Evolutionary conservation across 1,140 invertebrate species (phyloP).

Genomic region (Macrotrachela quadricornifera): DNA sequence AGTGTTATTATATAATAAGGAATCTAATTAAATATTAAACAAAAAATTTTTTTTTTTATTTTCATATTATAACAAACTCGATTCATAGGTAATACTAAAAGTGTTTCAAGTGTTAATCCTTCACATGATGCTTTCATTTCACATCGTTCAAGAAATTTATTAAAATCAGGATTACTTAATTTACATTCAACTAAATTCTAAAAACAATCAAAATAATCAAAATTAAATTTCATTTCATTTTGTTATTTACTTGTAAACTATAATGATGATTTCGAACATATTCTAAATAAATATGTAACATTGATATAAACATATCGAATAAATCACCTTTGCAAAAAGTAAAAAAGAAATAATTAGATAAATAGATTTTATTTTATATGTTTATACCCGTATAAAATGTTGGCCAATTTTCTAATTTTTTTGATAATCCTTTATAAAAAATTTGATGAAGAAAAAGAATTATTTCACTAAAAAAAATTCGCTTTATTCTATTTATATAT

Average conservation of each 20-base stretch:
- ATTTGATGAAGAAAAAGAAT: conserved; percentile 81
- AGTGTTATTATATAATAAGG: conserved; percentile 74
- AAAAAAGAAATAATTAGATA: conserved; percentile 13
- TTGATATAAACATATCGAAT: conserved; percentile 75
- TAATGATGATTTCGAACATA: conserved; percentile 81
- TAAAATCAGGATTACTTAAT: conserved; percentile 50
- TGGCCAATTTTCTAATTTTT: conserved; percentile 74
- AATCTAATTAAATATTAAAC: conserved; percentile 37
- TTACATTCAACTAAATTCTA: conserved; percentile 82
- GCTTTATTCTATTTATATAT: not conserved
- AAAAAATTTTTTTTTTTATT: too few relatives aligned
- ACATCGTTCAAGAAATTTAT: conserved; percentile 50
- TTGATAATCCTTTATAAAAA: conserved; percentile 69
- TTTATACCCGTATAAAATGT: conserved; percentile 62
- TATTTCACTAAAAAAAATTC: conserved; percentile 44
- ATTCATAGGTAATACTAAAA: not conserved
- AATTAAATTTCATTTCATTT: too few relatives aligned
- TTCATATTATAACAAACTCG: too few relatives aligned
- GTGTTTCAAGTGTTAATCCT: too few relatives aligned
- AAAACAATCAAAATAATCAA: too few relatives aligned
- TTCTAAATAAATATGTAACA: conserved; percentile 80
- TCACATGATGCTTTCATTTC: too few relatives aligned
- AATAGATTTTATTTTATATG: conserved; percentile 13
- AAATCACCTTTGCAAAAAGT: conserved; percentile 48
- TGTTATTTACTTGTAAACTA: conserved; percentile 41